phyloP scores from a whole-genome alignment of 2,113 vertebrate species.

The Gymnocephalus cernua region DNA sequence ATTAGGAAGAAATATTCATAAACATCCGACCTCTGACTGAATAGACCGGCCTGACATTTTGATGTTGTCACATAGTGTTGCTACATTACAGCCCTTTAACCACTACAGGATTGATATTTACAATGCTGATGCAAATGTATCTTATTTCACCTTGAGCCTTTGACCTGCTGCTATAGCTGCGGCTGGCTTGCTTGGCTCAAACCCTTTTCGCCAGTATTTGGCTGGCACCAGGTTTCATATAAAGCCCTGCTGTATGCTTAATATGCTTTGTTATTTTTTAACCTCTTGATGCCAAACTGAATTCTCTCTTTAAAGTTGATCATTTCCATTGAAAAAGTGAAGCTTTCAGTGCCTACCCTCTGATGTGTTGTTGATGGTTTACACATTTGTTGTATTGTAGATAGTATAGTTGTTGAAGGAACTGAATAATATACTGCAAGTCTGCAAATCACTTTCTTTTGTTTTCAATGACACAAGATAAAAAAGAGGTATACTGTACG shows the following conservation, averaged over 20 bases:
- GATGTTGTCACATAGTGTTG: slow-evolving; percentile 38
- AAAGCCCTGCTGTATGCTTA: background rate
- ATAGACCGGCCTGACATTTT: slow-evolving; percentile 54
- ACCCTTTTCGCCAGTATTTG: slow-evolving; percentile 14
- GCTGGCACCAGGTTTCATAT: background rate
- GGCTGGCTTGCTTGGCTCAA: slow-evolving; percentile 5
- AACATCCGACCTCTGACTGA: slow-evolving; percentile 39
- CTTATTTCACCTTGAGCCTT: slow-evolving; percentile 40
- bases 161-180: slow-evolving; percentile 37
- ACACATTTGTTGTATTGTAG: background rate
- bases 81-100: slow-evolving; percentile 41
- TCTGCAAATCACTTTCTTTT: background rate
- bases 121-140: slow-evolving; percentile 49
- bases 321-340: background rate
- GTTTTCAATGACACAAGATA: background rate
- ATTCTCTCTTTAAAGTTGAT: background rate
- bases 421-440: background rate
- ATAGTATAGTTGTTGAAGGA: background rate
- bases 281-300: background rate
- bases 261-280: background rate
- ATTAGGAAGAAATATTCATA: slow-evolving; percentile 54
- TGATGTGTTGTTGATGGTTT: background rate
- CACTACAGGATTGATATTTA: slow-evolving; percentile 37
- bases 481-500: background rate
- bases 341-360: background rate